phyloP scores from a whole-genome alignment of 1,140 invertebrate species.

The Heliconius nattereri region DNA sequence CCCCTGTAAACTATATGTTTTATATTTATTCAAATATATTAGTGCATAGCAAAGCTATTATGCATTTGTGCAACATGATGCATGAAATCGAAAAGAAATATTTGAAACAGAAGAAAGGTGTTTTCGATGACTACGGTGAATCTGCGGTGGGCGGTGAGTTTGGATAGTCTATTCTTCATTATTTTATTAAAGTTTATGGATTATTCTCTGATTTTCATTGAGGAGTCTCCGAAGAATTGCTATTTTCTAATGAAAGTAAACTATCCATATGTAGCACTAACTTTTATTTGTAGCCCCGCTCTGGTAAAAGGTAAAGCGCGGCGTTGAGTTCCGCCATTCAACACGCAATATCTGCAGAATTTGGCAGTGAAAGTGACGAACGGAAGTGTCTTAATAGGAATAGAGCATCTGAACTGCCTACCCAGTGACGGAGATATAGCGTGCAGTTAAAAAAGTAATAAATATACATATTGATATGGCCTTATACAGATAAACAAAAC shows the following conservation, averaged over 20 bases:
- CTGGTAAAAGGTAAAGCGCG: neutral
- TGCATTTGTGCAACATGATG: slow-evolving; percentile 47
- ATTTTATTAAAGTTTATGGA: neutral
- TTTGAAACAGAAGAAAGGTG: neutral
- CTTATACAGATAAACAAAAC: neutral
- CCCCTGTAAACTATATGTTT: slow-evolving; percentile 28
- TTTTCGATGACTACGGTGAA: slow-evolving; percentile 32
- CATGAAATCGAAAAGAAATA: slow-evolving; percentile 50
- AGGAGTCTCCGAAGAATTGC: too few relatives aligned
- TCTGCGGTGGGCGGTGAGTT: neutral
- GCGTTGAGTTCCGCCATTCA: neutral
- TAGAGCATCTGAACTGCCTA: neutral
- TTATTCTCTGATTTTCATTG: too few relatives aligned
- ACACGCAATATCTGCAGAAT: neutral
- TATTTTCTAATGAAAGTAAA: too few relatives aligned
- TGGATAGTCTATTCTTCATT: neutral
- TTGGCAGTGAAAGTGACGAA: neutral
- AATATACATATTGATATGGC: neutral
- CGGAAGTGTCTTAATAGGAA: neutral
- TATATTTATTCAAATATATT: slow-evolving; percentile 48
- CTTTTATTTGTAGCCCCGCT: too few relatives aligned
- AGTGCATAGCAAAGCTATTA: slow-evolving; percentile 35
- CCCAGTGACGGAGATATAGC: too few relatives aligned
- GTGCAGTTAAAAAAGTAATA: neutral
- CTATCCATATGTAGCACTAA: too few relatives aligned